Percentiles rank a stretch among this genome's conserved stretches.
Conservation (phyloP, 2,797 vertebrate genomes). For the Catharus ustulatus region DNA sequence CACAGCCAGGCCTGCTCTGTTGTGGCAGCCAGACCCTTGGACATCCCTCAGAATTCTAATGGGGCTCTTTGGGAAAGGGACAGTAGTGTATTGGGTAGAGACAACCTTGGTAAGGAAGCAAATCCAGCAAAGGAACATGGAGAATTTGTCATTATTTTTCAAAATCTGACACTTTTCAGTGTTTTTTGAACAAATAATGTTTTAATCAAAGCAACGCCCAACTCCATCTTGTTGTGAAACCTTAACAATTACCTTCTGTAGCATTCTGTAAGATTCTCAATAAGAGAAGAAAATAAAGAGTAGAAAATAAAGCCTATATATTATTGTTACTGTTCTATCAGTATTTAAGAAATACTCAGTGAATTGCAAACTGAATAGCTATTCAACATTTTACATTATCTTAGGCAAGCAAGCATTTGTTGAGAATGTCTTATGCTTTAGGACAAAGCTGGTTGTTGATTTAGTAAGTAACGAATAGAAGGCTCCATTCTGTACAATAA, state of each 20-base stretch:
- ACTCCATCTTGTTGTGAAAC: neutral
- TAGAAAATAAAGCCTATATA: neutral
- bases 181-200: neutral
- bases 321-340: neutral
- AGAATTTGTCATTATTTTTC: neutral
- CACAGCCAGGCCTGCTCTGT: neutral
- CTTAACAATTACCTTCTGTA: neutral
- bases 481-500: neutral
- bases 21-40: fast-evolving
- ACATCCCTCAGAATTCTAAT: neutral
- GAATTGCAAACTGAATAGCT: neutral
- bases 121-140: neutral
- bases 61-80: neutral
- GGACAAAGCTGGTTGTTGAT: neutral
- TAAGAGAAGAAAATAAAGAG: neutral
- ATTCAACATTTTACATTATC: neutral
- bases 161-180: neutral
- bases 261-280: neutral
- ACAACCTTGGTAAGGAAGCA: neutral
- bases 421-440: neutral
- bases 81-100: neutral
- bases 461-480: neutral
- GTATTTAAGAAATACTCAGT: neutral
- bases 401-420: neutral
- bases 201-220: neutral